Conservation (phyloP, 2,888 invertebrate genomes). For the Mesorhabditis belari region DNA sequence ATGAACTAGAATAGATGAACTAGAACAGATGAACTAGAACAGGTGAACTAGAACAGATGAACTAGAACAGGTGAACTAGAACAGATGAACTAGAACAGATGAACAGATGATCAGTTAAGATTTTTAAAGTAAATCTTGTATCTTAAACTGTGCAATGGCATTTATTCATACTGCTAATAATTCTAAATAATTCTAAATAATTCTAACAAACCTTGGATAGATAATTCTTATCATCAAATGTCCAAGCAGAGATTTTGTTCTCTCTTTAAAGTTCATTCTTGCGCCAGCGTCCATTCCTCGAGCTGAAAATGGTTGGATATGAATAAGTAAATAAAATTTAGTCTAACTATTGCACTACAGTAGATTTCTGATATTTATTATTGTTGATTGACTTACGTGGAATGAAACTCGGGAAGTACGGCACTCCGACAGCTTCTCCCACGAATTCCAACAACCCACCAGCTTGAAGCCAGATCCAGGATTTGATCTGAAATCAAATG, state of each 20-base stretch:
- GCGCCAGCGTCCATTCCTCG: constrained; percentile 34
- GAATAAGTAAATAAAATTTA: background rate
- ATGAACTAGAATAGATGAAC: too few relatives aligned
- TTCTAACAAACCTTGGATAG: constrained; percentile 5
- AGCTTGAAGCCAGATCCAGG: constrained; percentile 45
- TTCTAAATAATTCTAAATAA: too few relatives aligned
- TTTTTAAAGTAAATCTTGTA: too few relatives aligned
- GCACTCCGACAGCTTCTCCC: constrained; percentile 32
- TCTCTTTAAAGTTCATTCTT: constrained; percentile 29
- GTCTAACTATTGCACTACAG: background rate
- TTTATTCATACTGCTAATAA: too few relatives aligned
- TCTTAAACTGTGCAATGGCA: too few relatives aligned
- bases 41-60: too few relatives aligned
- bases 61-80: too few relatives aligned
- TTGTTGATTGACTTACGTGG: constrained; percentile 17
- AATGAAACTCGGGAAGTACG: constrained; percentile 34
- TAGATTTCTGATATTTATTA: background rate
- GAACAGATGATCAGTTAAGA: too few relatives aligned
- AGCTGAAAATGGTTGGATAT: constrained; percentile 10
- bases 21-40: too few relatives aligned
- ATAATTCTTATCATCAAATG: constrained; percentile 15
- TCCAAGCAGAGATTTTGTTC: constrained; percentile 33
- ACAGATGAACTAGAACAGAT: too few relatives aligned
- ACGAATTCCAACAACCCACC: constrained; percentile 38
- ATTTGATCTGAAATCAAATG: constrained; percentile 22